Evolutionary conservation across 1,140 invertebrate species (phyloP), one percentile per base, ranked within the genome.

Genomic region (Bombus sylvicola): DNA sequence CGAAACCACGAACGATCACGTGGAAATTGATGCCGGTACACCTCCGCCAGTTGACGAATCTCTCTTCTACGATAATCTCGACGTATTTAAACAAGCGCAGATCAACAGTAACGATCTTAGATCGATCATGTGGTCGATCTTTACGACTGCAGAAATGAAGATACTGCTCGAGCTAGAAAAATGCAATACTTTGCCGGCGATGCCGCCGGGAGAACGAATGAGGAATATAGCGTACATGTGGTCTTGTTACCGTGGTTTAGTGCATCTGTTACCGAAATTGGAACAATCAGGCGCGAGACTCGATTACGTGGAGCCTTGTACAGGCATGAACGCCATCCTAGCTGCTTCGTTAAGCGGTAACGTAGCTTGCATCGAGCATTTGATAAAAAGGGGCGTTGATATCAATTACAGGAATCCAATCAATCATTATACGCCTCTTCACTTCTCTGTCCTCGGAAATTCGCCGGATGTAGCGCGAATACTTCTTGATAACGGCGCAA

Each of bases 371-470:
- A 79, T 96, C 34, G 86, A 93, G 64, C 92, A 95, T 28, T 87
- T 96, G 34, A 92, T 96, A 0, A 83, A 92, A 0, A 92, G 85
- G n/a, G 92, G 92, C 0, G 91, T 89, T 18, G 90, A 95, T n/a
- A 86, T 91, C 0, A 94, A 95, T 57, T 93, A 92, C 76, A 86
- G 75, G 0, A 94, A 92, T 66, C 92, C 93, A 57, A 94, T 95
- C 6, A 96, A 94, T 88, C 95, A 95, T 87, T 96, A 96, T 76
- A 96, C 96, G 1, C 95, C 96, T 8, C 92, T 97, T n/a, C 96
- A 96, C 80, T 96, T 96, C 86, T 96, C 96, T 22, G 96, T 96
- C 0, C 94, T 96, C 74, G 95, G 95, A 3, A 96, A 96, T 89
- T 95, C 95, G 1, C 90, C 92, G 13, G 94, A 96, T 82, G 95